These are phyloP conservation scores for Ptiloglossa arizonensis DNA, from an alignment of 1,140 invertebrate genomes.

Conservation along the genomic window DNA sequence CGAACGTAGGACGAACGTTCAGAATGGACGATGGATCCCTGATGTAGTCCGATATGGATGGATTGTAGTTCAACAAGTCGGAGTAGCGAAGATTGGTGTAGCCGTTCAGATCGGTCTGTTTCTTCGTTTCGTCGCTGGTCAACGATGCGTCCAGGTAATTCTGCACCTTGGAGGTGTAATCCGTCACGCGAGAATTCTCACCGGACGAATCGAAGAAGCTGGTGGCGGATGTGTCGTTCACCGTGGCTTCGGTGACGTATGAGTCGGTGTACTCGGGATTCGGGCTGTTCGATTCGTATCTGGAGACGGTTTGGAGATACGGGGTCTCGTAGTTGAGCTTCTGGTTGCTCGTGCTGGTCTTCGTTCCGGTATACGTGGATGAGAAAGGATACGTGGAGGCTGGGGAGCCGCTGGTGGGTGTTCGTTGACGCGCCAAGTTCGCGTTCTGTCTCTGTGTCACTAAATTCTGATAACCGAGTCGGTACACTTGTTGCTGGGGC, in stretches of 20 bases:
- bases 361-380: neutral
- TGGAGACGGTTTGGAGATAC: conserved; percentile 37
- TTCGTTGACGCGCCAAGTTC: conserved; percentile 19
- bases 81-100: conserved; percentile 69
- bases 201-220: neutral
- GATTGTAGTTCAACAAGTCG: conserved; percentile 77
- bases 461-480: conserved; percentile 61
- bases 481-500: conserved; percentile 58
- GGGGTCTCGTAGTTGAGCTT: neutral
- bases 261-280: conserved; percentile 70
- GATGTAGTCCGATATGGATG: conserved; percentile 80
- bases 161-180: conserved; percentile 61
- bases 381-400: conserved; percentile 21
- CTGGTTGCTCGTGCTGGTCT: neutral
- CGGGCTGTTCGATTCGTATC: conserved; percentile 71
- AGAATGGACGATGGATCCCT: conserved; percentile 79
- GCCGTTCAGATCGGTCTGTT: conserved; percentile 38
- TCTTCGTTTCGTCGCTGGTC: conserved; percentile 1
- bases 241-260: conserved; percentile 52
- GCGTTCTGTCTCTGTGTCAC: conserved; percentile 38
- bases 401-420: neutral
- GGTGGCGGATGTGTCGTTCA: neutral
- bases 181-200: conserved; percentile 52
- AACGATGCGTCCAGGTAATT: conserved; percentile 69
- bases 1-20: conserved; percentile 79